phyloP scores from a whole-genome alignment of 1,140 invertebrate species.

The Zaprionus ghesquierei region DNA sequence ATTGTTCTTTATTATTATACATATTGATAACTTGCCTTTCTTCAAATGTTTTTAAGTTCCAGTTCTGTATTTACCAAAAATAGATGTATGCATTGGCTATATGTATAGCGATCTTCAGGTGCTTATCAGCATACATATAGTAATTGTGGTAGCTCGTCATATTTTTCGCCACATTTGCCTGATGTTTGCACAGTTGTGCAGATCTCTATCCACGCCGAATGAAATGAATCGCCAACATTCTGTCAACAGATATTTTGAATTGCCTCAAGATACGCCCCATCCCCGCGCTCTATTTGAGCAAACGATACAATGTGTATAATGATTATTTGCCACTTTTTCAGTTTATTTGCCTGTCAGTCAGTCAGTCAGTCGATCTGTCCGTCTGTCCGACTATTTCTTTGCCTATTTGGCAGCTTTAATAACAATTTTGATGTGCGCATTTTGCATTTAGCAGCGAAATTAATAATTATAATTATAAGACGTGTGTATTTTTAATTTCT shows the following conservation, averaged over 20 bases:
- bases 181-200: slow-evolving; percentile 37
- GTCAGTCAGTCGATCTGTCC: not conserved
- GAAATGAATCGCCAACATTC: slow-evolving; percentile 30
- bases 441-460: slow-evolving; percentile 38
- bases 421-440: slow-evolving; percentile 43
- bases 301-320: slow-evolving; percentile 13
- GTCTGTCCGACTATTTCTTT: slow-evolving; percentile 2
- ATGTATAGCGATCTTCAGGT: not conserved
- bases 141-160: slow-evolving; percentile 2
- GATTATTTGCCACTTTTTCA: slow-evolving; percentile 13
- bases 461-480: slow-evolving; percentile 36
- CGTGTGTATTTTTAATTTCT: slow-evolving; percentile 43
- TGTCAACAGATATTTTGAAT: slow-evolving; percentile 19
- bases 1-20: too few relatives aligned
- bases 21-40: too few relatives aligned
- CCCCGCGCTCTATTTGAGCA: not conserved
- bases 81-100: not conserved
- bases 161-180: slow-evolving; percentile 10
- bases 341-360: slow-evolving; percentile 10
- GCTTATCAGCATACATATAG: not conserved
- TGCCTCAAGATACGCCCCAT: not conserved
- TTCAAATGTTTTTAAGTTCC: too few relatives aligned
- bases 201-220: too few relatives aligned
- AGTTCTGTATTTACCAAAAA: too few relatives aligned
- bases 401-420: slow-evolving; percentile 28